Conservation (phyloP, 2,113 vertebrate species). For the Pollimyrus isidori region DNA sequence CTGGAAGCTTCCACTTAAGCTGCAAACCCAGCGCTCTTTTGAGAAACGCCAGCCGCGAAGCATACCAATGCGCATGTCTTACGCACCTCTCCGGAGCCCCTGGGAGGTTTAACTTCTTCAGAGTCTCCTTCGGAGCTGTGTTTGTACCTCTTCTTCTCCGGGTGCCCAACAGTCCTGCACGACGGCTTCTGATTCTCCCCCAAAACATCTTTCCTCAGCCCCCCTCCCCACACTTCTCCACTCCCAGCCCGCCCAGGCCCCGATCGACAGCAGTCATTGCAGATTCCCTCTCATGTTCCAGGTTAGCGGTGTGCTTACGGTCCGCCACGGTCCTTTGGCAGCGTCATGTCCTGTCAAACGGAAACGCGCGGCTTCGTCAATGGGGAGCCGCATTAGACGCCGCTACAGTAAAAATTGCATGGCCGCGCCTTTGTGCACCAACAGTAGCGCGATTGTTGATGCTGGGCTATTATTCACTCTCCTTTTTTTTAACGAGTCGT, state of each 20-base stretch:
- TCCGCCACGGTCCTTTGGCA: not conserved
- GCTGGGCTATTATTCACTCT: not conserved
- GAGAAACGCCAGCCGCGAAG: not conserved
- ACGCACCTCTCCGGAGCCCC: not conserved
- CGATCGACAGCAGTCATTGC: not conserved
- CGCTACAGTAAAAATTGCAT: not conserved
- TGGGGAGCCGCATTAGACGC: not conserved
- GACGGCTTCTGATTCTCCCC: not conserved
- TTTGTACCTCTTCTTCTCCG: not conserved
- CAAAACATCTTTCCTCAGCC: not conserved
- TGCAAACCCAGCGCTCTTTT: slow-evolving; percentile 38
- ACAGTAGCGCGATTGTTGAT: not conserved
- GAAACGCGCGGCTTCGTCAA: not conserved
- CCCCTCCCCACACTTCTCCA: not conserved
- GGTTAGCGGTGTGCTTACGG: not conserved
- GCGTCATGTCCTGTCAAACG: not conserved
- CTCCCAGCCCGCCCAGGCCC: not conserved
- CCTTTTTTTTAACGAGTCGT: not conserved
- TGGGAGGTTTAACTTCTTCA: slow-evolving; percentile 4
- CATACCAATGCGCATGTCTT: not conserved
- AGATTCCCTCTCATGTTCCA: slow-evolving; percentile 26
- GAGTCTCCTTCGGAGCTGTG: not conserved
- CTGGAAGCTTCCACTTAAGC: slow-evolving; percentile 55
- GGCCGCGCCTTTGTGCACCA: not conserved
- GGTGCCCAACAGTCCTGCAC: slow-evolving; percentile 1